Base-by-base conservation (phyloP, 2,888 invertebrate genomes). In the Lepidochitona cinerea region DNA sequence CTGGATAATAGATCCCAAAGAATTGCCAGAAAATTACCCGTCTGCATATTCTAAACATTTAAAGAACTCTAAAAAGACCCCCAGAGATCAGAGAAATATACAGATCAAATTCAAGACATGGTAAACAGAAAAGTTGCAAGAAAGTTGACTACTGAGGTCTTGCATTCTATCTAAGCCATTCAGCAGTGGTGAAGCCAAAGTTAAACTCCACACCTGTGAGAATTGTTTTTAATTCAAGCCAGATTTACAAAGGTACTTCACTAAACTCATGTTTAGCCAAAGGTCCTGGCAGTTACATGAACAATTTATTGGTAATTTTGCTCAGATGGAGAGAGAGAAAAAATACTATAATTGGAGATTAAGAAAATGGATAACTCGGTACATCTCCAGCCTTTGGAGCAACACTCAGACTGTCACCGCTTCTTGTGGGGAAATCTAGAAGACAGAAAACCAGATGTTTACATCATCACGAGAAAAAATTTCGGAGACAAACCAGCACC, bases 1-100 rank as follows among this genome's bases (percentile, higher is more conserved):
- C 18, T 69, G 72, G 72, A 7, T 54, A 33, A 35, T 54, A 36
- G 37, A 68, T 37, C 72, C 72, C 0, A 29, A 2, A 3, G 32
- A 4, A 14, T 72, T 72, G 33, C 72, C 72, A 68, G 54, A 72
- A 26, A 72, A 68, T 35, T 72, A 69, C 49, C 1, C 4, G 4
- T 14, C 41, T 26, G 67, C 68, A 23, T 37, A 37, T 29, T 26
- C 54, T 36, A 72, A 52, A 36, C 35, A 72, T 64, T 5, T 68
- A 72, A 23, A n/a, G 37, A 29, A 67, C 36, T 6, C 7, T 59
- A 41, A 18, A 59, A 37, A 41, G 71, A 64, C 29, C n/a, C 26
- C 0, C 59, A 68, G 54, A 54, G 68, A 59, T 9, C 37, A 12
- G 3, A 14, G 12, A 54, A n/a, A 5, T 68, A 72, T 33, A 26